phyloP scores from a whole-genome alignment of 2,888 invertebrate species.

The Tenthredo livida region DNA sequence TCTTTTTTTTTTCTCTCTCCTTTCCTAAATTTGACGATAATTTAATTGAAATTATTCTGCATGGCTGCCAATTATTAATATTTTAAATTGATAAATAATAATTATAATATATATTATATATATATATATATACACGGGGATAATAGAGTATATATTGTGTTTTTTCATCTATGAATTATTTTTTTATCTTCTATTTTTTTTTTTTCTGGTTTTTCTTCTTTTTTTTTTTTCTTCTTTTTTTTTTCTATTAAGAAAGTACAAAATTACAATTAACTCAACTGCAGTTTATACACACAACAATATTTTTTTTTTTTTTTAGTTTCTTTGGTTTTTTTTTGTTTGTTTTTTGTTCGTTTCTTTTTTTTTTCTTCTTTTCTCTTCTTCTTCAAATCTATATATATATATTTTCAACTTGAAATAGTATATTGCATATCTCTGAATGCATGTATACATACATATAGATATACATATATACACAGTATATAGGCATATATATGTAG shows the following conservation, averaged over 20 bases:
- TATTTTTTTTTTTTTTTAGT: constrained; percentile 16
- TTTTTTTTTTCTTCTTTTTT: not conserved
- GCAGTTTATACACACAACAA: not conserved
- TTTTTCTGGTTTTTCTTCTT: not conserved
- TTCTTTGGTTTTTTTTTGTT: not conserved
- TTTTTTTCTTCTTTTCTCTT: no score
- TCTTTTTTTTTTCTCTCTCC: no score
- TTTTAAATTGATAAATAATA: not conserved
- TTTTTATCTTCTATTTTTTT: not conserved
- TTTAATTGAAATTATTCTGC: not conserved
- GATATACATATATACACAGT: no score
- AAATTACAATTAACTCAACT: constrained; percentile 55
- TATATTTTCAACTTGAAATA: no score
- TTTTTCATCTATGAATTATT: not conserved
- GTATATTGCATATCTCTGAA: no score
- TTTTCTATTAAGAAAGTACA: constrained; percentile 64
- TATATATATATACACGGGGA: not conserved
- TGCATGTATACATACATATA: no score
- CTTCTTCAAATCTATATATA: not conserved
- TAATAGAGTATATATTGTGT: not conserved
- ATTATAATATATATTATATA: not conserved
- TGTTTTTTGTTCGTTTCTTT: not conserved
- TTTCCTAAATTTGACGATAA: not conserved
- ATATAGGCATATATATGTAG: no score
- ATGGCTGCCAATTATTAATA: not conserved